A percentile compares a stretch with the other conserved stretches of the same genome.
These are phyloP conservation scores for Antitype chi DNA, from an alignment of 2,888 invertebrate genomes.

Conservation along the genomic window DNA sequence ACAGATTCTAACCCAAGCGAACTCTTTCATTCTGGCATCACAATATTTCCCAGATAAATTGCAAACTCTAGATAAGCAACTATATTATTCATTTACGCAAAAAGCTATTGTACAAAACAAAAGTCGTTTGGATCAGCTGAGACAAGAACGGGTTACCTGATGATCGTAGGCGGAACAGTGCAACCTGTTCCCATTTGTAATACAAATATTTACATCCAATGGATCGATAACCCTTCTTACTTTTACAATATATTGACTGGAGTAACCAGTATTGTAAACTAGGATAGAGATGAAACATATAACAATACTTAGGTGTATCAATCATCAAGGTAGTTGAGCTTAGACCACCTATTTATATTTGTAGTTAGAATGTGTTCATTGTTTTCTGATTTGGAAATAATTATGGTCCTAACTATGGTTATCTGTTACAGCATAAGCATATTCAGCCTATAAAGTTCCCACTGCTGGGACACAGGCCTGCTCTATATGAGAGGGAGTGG, in stretches of 20 bases:
- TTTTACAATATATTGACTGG: constrained; percentile 28
- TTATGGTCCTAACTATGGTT: background rate
- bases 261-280: constrained; percentile 2
- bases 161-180: constrained; percentile 41
- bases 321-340: background rate
- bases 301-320: background rate
- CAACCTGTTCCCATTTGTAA: constrained; percentile 56
- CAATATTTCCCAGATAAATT: background rate
- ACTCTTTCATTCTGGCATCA: background rate
- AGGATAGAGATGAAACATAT: constrained; percentile 9
- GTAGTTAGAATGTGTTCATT: background rate
- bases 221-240: constrained; percentile 53
- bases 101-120: constrained; percentile 15
- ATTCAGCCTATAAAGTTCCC: too few relatives aligned
- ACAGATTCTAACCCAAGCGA: too few relatives aligned
- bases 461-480: too few relatives aligned
- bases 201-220: constrained; percentile 61
- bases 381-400: background rate
- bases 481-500: too few relatives aligned
- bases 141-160: constrained; percentile 43
- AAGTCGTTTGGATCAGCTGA: constrained; percentile 47
- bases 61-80: background rate
- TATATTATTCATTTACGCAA: constrained; percentile 33
- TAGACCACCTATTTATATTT: background rate
- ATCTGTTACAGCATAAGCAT: too few relatives aligned